Base-by-base conservation (phyloP, 2,113 vertebrate genomes). In the Anoplopoma fimbria region DNA sequence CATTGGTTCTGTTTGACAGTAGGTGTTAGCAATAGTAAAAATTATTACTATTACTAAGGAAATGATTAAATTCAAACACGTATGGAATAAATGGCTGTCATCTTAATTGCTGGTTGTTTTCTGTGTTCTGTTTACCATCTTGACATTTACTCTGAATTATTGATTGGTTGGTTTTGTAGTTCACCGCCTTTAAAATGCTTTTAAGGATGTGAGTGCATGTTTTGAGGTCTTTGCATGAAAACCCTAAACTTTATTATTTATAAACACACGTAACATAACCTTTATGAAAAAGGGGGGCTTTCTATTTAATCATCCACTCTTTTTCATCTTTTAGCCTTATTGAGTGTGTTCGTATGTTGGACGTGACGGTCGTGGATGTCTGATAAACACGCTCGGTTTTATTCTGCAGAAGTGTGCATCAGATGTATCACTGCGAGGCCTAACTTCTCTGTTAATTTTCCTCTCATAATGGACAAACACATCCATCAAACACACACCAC, bases 171-270 rank as follows among this genome's bases (percentile, higher is more conserved):
- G 93, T 93, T 94, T 94, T 93, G 93, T 93, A 91, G 83, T 87
- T 85, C 85, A 70, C 85, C 45, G 40, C 85, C 53, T 91, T 86
- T 74, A 82, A 88, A 91, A 90, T 93, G 92, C 93, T 94, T 93
- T 94, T 93, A 93, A 88, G 87, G 87, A 80, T 5, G 87, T 51
- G 79, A 92, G 89, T 79, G 87, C 77, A 53, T 93, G 91, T 94
- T 93, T 85, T 93, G 91, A 90, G 90, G 91, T 93, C 85, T 92
- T 93, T 92, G 87, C 88, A 91, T 90, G 90, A 90, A 92, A 91
- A 82, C 87, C 90, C 34, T 6, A 9, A 77, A 72, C 88, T 94
- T 78, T 81, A 93, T 93, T 94, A 94, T 94, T 94, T 88, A 93
- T 93, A 88, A 85, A 87, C 36, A 25, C 49, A 19, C 60, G 31